Evolutionary conservation across 2,888 invertebrate genomes (phyloP).

Genomic region (Orchesella flavescens): DNA sequence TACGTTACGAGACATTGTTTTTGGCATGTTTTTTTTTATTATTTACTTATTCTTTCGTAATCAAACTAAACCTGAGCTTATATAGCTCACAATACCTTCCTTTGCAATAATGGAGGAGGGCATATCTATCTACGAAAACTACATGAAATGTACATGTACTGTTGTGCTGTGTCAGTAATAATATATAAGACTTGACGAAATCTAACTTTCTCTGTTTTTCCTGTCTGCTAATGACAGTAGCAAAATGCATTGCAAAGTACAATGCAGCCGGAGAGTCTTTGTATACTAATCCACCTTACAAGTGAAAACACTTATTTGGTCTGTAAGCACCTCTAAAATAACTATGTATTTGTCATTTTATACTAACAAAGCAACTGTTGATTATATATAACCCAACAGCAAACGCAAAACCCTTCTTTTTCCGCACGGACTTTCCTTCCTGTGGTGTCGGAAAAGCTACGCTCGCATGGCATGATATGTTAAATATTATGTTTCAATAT

Average conservation of each 20-base stretch:
- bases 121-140: neutral
- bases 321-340: neutral
- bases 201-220: too few species aligned
- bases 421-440: conserved; percentile 49
- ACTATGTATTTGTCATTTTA: neutral
- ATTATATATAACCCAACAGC: conserved; percentile 26
- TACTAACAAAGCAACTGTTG: conserved; percentile 43
- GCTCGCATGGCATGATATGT: conserved; percentile 40
- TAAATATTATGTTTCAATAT: too few species aligned
- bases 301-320: too few species aligned
- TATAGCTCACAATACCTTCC: conserved; percentile 30
- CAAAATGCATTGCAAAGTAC: too few species aligned
- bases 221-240: too few species aligned
- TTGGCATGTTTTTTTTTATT: neutral
- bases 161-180: neutral
- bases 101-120: conserved; percentile 22
- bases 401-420: conserved; percentile 52
- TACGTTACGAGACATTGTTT: neutral
- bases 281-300: too few species aligned
- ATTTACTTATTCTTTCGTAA: too few species aligned
- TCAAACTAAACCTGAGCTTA: too few species aligned
- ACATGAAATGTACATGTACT: too few species aligned
- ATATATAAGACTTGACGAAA: neutral
- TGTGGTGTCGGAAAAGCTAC: conserved; percentile 46
- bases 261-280: too few species aligned